A percentile compares a stretch with the other conserved stretches of the same genome.
These are phyloP conservation scores for Oreochromis aureus DNA, from an alignment of 2,113 vertebrate genomes.

Conservation along the genomic window DNA sequence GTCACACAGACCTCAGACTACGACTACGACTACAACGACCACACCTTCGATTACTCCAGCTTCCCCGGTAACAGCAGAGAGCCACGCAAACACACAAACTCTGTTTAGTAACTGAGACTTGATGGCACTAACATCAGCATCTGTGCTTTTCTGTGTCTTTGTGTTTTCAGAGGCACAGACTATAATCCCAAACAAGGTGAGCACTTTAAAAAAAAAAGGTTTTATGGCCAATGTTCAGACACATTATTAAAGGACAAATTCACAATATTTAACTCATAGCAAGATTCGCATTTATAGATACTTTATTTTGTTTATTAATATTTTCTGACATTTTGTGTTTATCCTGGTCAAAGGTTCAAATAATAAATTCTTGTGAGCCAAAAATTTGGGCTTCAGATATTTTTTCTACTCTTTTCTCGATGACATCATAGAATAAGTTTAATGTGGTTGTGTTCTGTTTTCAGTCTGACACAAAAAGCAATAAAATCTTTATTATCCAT, in stretches of 20 bases:
- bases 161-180: rapidly evolving
- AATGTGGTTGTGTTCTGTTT: not conserved
- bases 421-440: not conserved
- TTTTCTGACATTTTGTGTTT: not conserved
- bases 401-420: not conserved
- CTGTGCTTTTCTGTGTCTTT: not conserved
- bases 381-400: not conserved
- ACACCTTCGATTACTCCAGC: rapidly evolving
- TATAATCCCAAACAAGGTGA: not conserved
- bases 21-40: rapidly evolving
- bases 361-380: not conserved
- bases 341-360: rapidly evolving
- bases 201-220: not conserved
- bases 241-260: not conserved
- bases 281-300: not conserved
- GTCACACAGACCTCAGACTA: not conserved
- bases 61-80: not conserved
- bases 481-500: not conserved
- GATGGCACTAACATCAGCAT: rapidly evolving
- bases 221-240: not conserved
- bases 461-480: not conserved
- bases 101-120: not conserved
- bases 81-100: not conserved
- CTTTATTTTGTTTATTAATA: not conserved
- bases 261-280: not conserved